phyloP scores from a whole-genome alignment of 2,113 vertebrate genomes.

The Salvelinus namaycush region DNA sequence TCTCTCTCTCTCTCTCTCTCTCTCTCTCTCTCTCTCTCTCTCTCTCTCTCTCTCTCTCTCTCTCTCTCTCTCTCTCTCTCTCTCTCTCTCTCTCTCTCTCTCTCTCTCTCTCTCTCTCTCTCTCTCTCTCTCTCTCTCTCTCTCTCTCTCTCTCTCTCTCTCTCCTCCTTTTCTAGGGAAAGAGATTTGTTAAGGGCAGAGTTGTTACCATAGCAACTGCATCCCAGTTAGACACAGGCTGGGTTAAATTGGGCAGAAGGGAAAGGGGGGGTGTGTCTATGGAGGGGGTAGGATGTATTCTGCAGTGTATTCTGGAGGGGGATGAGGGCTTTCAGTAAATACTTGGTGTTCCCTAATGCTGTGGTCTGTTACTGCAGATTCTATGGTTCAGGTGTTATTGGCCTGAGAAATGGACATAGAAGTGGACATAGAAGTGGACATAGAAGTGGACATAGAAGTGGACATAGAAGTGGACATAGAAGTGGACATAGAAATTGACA shows the following conservation, averaged over 20 bases:
- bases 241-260: conserved; percentile 11
- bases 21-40: neutral
- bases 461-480: too few species aligned
- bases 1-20: neutral
- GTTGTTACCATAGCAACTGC: conserved; percentile 32
- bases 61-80: neutral
- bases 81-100: too few species aligned
- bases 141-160: neutral
- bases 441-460: too few species aligned
- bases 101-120: neutral
- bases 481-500: too few species aligned
- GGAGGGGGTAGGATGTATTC: neutral
- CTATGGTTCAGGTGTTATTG: too few species aligned
- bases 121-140: neutral
- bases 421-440: too few species aligned
- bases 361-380: neutral
- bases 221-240: conserved; percentile 16
- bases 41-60: neutral
- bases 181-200: neutral
- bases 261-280: neutral
- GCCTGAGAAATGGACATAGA: too few species aligned
- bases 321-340: neutral
- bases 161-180: conserved; percentile 1
- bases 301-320: neutral
- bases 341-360: neutral